These are phyloP conservation scores for Sclerodermus sp. DNA, from an alignment of 2,888 invertebrate genomes.

Conservation along the genomic window DNA sequence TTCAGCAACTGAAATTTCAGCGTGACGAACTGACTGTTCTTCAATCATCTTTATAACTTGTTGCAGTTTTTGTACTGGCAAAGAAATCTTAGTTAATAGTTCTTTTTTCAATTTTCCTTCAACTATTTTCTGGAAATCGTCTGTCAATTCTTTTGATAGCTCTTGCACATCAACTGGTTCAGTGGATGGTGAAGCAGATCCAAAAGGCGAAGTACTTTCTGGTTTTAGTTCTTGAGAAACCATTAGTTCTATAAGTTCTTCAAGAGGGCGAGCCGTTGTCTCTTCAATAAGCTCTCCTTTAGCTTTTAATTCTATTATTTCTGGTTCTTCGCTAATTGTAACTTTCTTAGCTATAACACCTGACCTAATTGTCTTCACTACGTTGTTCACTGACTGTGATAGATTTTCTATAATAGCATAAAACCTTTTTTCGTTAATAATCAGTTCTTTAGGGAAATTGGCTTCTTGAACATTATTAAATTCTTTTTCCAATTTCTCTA, in stretches of 20 bases:
- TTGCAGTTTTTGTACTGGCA: constrained; percentile 11
- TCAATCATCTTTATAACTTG: constrained; percentile 13
- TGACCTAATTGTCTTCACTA: constrained; percentile 5
- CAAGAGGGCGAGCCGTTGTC: constrained; percentile 34
- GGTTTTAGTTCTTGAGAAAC: constrained; percentile 19
- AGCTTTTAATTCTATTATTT: constrained; percentile 17
- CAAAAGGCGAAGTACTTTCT: constrained; percentile 11
- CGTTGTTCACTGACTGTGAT: background rate
- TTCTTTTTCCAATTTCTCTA: constrained; percentile 50
- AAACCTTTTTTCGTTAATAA: background rate
- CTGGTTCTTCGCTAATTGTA: constrained; percentile 8
- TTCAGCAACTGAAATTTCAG: constrained; percentile 5
- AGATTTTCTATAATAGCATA: constrained; percentile 2
- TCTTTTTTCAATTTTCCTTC: constrained; percentile 8
- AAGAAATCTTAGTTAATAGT: constrained; percentile 1
- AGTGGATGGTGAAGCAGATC: constrained; percentile 16
- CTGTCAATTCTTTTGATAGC: constrained; percentile 2
- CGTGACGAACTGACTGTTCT: constrained; percentile 7
- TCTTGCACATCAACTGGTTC: constrained; percentile 15
- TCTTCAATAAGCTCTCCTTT: constrained; percentile 35
- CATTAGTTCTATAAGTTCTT: constrained; percentile 41
- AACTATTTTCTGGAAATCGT: constrained; percentile 5
- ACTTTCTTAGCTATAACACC: constrained; percentile 8
- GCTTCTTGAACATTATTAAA: background rate
- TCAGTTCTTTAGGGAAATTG: background rate